Percentiles rank a stretch among this genome's conserved stretches.
phyloP scores from a whole-genome alignment of 1,140 invertebrate genomes.

The Eriocheir sinensis region DNA sequence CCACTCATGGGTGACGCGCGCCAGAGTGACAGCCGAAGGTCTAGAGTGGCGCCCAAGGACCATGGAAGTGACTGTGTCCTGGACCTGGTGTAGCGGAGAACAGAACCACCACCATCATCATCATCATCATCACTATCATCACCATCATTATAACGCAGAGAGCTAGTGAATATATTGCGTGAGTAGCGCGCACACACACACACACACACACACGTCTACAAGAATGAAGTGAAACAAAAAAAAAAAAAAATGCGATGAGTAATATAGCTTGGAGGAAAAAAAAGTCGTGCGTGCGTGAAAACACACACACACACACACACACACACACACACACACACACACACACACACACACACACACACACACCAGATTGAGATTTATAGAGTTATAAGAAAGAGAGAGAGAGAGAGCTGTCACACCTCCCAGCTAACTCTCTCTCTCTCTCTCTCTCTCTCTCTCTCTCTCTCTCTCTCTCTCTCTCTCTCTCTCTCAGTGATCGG shows the following conservation, averaged over 20 bases:
- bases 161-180: too few species aligned
- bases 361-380: not conserved
- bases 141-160: too few species aligned
- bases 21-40: not conserved
- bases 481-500: not conserved
- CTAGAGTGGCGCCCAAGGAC: not conserved
- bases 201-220: too few species aligned
- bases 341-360: constrained; percentile 37
- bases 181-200: too few species aligned
- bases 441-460: not conserved
- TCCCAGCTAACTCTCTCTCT: not conserved
- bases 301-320: too few species aligned
- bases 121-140: not conserved
- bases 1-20: too few species aligned
- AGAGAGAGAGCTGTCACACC: not conserved
- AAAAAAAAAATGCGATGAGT: too few species aligned
- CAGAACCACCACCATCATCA: not conserved
- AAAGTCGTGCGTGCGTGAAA: too few species aligned
- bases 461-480: not conserved
- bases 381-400: not conserved
- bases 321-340: not conserved
- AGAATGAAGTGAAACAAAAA: too few species aligned
- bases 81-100: too few species aligned
- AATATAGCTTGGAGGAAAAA: too few species aligned
- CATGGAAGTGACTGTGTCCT: not conserved